Evolutionary conservation across 1,140 invertebrate genomes (phyloP), one percentile per base, ranked within the genome.

Genomic region (Drosophila murphyi): DNA sequence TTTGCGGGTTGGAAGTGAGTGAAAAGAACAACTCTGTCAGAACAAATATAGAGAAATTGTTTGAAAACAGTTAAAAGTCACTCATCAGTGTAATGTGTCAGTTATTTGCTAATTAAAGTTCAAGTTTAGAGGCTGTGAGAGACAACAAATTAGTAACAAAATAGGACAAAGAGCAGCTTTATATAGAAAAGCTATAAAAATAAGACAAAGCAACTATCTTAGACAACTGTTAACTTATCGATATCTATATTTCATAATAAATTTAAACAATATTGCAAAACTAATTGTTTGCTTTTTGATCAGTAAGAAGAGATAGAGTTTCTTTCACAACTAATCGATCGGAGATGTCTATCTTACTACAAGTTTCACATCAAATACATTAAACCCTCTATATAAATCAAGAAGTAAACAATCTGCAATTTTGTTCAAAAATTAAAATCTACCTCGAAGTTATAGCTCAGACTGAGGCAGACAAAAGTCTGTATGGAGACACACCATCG

Each of bases 71-170:
- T 52, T 20, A 32, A 52, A 32, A 12, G 2, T 35, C 51, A 12
- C 32, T 52, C 1, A 3, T 4, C 3, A 4, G 39, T 10, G 32
- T 29, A 5, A 31, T 41, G 32, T 65, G 32, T n/a, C 10, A 59
- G 20, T 32, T 57, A 7, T 50, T 57, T 37, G 43, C 20, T 50
- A 59, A 55, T 50, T 68, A 10, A 65, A 62, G 59, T 39, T 62
- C 43, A 50, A 7, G 31, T 54, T 35, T 5, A 3, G 31, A 34
- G 32, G 10, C 10, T 50, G 8, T 10, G 5, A 10, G 3, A 31
- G 3, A 2, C 3, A 43, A n/a, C 10, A 43, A 43, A n/a, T 12
- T 4, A 43, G 5, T 6, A 28, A 20, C 20, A 20, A 48, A 29
- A 28, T 47, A 2, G 4, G 8, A 51, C 41, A 63, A 63, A 63